Conservation (phyloP, 1,140 invertebrate species). For the Caenorhabditis remanei region DNA sequence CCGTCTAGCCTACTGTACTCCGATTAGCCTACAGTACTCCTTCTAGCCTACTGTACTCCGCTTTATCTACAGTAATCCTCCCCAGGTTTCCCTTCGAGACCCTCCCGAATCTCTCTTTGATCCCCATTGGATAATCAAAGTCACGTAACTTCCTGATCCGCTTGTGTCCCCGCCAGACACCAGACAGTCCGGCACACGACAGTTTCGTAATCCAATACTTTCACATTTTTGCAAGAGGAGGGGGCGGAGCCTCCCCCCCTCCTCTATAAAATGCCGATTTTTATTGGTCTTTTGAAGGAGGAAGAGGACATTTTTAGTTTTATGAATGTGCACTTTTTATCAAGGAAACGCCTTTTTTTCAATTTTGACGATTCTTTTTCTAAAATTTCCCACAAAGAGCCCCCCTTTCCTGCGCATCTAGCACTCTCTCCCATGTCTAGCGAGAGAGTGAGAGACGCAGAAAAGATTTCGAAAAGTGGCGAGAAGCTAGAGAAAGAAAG, state of each 20-base stretch:
- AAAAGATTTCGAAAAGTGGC: background rate
- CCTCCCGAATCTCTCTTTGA: too few relatives aligned
- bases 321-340: background rate
- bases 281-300: too few relatives aligned
- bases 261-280: too few relatives aligned
- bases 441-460: background rate
- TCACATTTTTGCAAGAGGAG: background rate
- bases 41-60: too few relatives aligned
- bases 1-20: too few relatives aligned
- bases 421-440: background rate
- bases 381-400: too few relatives aligned
- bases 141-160: background rate
- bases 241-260: background rate
- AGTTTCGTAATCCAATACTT: background rate
- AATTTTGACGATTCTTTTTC: background rate
- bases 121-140: background rate
- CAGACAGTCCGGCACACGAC: slow-evolving; percentile 10
- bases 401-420: background rate
- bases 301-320: too few relatives aligned
- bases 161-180: slow-evolving; percentile 3
- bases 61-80: too few relatives aligned
- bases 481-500: background rate
- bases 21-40: too few relatives aligned
- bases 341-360: background rate
- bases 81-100: too few relatives aligned